Conservation (phyloP, 1,140 invertebrate species). For the Micrasema longulum region DNA sequence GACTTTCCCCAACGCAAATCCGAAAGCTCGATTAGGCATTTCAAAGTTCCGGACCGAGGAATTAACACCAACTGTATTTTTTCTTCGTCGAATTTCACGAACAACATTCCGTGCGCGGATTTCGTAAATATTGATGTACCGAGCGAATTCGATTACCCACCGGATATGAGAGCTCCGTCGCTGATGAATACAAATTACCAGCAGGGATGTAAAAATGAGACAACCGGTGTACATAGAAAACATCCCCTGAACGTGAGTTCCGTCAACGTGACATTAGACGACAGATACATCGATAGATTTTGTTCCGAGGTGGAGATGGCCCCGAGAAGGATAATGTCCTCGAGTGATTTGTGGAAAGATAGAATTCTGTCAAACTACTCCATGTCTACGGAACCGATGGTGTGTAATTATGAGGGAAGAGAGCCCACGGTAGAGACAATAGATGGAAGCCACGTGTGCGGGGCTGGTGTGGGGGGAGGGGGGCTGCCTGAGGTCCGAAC, state of each 20-base stretch:
- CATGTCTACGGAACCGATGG: slow-evolving; percentile 42
- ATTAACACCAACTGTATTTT: slow-evolving; percentile 64
- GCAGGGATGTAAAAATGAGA: slow-evolving; percentile 19
- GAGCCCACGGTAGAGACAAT: slow-evolving; percentile 48
- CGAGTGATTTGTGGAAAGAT: slow-evolving; percentile 48
- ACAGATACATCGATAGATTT: slow-evolving; percentile 37
- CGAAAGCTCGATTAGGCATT: slow-evolving; percentile 37
- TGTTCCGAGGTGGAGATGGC: slow-evolving; percentile 17
- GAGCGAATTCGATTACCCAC: slow-evolving; percentile 45
- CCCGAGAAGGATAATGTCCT: slow-evolving; percentile 49
- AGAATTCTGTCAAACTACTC: slow-evolving; percentile 45
- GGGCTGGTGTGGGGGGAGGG: slow-evolving; percentile 56
- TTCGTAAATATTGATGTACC: slow-evolving; percentile 48
- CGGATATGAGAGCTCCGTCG: slow-evolving; percentile 38
- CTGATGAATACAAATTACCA: slow-evolving; percentile 32
- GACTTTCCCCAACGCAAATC: slow-evolving; percentile 45
- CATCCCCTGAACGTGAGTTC: slow-evolving; percentile 27
- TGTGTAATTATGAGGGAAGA: slow-evolving; percentile 42
- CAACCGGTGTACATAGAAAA: slow-evolving; percentile 36
- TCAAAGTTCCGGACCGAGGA: slow-evolving; percentile 52
- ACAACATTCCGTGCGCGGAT: slow-evolving; percentile 54
- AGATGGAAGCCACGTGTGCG: slow-evolving; percentile 46
- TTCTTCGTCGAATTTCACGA: slow-evolving; percentile 60
- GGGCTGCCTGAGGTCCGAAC: slow-evolving; percentile 58
- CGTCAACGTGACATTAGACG: slow-evolving; percentile 39